Conservation (phyloP, 2,113 vertebrate genomes). For the Nicator chloris region DNA sequence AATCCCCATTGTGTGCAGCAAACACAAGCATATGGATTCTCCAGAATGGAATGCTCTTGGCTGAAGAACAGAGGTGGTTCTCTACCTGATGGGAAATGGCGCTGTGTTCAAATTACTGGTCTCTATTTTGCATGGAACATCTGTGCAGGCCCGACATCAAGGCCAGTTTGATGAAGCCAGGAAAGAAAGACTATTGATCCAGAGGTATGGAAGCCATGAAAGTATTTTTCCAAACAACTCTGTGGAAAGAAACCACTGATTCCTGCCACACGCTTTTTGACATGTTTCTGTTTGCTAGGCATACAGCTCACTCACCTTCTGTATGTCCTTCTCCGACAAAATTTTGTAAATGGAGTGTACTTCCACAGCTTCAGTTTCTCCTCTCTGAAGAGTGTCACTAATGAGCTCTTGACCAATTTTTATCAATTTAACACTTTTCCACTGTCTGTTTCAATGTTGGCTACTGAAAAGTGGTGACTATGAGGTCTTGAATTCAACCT, state of each 20-base stretch:
- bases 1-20: not conserved
- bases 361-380: not conserved
- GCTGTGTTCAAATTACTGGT: not conserved
- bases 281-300: not conserved
- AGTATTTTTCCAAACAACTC: not conserved
- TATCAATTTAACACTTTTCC: not conserved
- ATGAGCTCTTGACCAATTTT: not conserved
- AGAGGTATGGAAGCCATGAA: not conserved
- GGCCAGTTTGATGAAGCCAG: not conserved
- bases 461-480: not conserved
- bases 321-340: not conserved
- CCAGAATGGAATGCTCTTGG: not conserved
- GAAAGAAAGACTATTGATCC: not conserved
- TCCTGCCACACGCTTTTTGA: not conserved
- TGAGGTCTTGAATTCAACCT: not conserved
- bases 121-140: not conserved
- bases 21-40: not conserved
- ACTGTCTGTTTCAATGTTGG: not conserved
- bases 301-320: not conserved
- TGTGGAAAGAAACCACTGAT: not conserved
- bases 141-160: not conserved
- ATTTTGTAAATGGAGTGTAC: not conserved
- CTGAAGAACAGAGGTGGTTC: not conserved
- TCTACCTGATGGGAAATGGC: not conserved
- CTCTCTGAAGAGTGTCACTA: not conserved